Evolutionary conservation across 2,113 vertebrate genomes (phyloP), one percentile per base, ranked within the genome.

Genomic region (Scophthalmus maximus): DNA sequence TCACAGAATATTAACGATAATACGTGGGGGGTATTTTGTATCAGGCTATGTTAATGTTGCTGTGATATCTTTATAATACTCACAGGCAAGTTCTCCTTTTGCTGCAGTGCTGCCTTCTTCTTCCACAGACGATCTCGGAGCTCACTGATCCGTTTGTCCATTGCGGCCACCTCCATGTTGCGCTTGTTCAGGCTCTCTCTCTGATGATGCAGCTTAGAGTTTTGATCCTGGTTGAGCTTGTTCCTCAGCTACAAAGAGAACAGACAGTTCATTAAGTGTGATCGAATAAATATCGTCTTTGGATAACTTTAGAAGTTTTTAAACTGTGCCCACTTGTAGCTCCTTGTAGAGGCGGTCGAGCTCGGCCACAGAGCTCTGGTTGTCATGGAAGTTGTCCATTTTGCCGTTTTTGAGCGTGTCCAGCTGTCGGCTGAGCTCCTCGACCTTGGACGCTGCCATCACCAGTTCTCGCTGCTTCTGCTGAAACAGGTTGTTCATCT

Each of bases 401-500:
- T 96, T 93, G 66, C 96, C 96, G 0, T 94, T 98, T 93, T 96
- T 98, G 56, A 99, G 94, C 92, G 97, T 95, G 82, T 99, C 97
- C 66, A 99, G 94, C 88, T 99, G 98, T 56, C 95, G 92, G 51
- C 93, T 96, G 42, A 99, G 95, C 17, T 99, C 97, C 64, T 99
- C 97, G 2, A 98, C 98, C 81, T 96, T 97, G 2, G 97, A 94
- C 23, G 95, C 94, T 0, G 97, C 97, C 88, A 96, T 91, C 50
- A 97, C 95, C 25, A 99, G 87, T 86, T 99, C 97, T 63, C 94
- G 95, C 90, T 99, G 97, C 87, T 99, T 99, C 75, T 97, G 96
- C 93, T 97, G 96, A 93, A 99, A 98, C 85, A 99, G 85, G 77
- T 94, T 96, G 89, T 97, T 99, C 97, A 99, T 99, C 93, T 98